These are phyloP conservation scores for Philereme transversata DNA, from an alignment of 2,888 invertebrate species.

Conservation along the genomic window DNA sequence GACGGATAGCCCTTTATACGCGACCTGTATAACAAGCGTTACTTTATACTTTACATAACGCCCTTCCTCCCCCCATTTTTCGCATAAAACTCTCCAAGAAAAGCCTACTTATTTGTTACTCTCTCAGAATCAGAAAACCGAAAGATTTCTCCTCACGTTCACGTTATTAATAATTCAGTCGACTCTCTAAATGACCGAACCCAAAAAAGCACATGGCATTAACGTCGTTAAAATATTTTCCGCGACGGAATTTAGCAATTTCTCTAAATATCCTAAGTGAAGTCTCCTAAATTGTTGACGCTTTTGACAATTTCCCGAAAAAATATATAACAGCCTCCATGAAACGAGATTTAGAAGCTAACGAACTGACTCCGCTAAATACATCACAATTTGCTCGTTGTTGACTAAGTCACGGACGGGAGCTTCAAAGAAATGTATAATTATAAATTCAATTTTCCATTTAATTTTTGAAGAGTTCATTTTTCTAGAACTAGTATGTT, in stretches of 20 bases:
- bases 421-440: constrained; percentile 31
- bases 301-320: constrained; percentile 28
- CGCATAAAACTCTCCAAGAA: not conserved
- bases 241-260: constrained; percentile 9
- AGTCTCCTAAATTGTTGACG: constrained; percentile 16
- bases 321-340: constrained; percentile 17
- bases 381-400: constrained; percentile 36
- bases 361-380: constrained; percentile 38
- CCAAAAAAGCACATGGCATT: not conserved
- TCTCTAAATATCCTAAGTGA: constrained; percentile 13
- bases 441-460: constrained; percentile 24
- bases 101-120: not conserved
- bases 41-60: constrained; percentile 8
- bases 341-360: constrained; percentile 27
- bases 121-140: constrained; percentile 3
- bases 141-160: constrained; percentile 2
- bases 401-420: constrained; percentile 27
- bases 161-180: constrained; percentile 6
- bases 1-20: constrained; percentile 10
- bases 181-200: constrained; percentile 2
- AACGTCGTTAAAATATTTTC: constrained; percentile 9
- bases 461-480: no score
- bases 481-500: no score
- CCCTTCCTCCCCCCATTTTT: not conserved
- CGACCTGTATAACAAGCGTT: not conserved